Evolutionary conservation across 1,140 invertebrate genomes (phyloP), one percentile per base, ranked within the genome.

Genomic region (Diuraphis noxia): DNA sequence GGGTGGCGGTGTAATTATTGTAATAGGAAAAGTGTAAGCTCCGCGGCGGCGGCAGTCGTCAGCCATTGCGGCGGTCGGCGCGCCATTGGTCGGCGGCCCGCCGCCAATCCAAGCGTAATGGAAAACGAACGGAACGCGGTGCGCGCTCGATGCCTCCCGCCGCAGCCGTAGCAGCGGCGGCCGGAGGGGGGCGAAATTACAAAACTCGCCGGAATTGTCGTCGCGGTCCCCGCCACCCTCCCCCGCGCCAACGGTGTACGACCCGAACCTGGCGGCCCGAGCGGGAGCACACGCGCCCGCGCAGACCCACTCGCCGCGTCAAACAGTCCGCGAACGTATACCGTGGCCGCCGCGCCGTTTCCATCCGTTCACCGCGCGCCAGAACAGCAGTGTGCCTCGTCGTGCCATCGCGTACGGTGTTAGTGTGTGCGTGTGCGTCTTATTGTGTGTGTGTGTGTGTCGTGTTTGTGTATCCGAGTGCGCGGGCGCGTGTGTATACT

Each of bases 61-160:
- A 91, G 89, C 89, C 89, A 91, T 91, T 91, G 77, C 34, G n/a
- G 77, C 77, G 77, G 43, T 82, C 63, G 89, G 72, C 41, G 63
- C 13, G 43, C 89, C 89, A 91, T 91, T 91, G 89, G 89, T 91
- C 41, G 72, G 89, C 34, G 23, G 30, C n/a, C 89, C 77, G 43
- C 77, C 89, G 89, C 89, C 89, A 91, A 91, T 91, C 89, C 89
- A 82, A 91, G 77, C 43, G 89, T 77, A 91, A 91, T 91, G 77
- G 43, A 91, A 81, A 91, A 79, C 88, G 34, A n/a, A 43, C 41
- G 25, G 41, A 46, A 13, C 41, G 40, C 56, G 38, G 52, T 36
- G 34, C 34, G n/a, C 52, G 36, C 23, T 36, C 10, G 81, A 52
- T 41, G 30, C 19, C 43, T 36, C n/a, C 41, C 41, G 82, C 10